Percentiles rank a stretch among this genome's conserved stretches.
Evolutionary conservation across 2,797 vertebrate genomes (phyloP).

Genomic region (Phataginus tetradactyla): DNA sequence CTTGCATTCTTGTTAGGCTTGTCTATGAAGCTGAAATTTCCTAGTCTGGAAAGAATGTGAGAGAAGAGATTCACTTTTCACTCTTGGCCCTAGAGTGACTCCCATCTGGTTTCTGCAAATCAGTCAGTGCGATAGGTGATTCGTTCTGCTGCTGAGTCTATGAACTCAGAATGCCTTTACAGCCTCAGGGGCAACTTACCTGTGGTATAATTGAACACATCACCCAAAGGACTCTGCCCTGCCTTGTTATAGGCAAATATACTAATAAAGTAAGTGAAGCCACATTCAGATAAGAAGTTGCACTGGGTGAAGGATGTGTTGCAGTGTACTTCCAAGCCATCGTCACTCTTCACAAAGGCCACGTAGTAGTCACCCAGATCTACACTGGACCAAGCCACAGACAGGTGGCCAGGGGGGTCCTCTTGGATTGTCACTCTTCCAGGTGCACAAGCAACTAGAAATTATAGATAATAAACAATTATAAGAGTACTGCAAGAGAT

Average conservation of each 20-base stretch:
- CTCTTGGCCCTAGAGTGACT: not conserved
- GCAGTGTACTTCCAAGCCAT: constrained; percentile 90
- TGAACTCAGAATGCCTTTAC: not conserved
- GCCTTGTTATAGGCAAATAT: constrained; percentile 92
- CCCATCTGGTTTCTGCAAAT: not conserved
- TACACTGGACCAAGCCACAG: constrained; percentile 89
- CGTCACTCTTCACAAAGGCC: constrained; percentile 91
- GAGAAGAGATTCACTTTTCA: not conserved
- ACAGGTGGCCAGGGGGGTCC: constrained; percentile 87
- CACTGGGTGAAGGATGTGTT: constrained; percentile 91
- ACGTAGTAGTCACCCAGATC: constrained; percentile 88
- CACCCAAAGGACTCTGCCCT: constrained; percentile 90
- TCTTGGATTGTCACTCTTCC: constrained; percentile 87
- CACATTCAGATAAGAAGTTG: constrained; percentile 90
- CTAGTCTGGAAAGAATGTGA: not conserved
- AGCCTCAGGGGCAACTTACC: constrained; percentile 83
- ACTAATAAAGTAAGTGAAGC: constrained; percentile 93
- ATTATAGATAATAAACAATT: not conserved
- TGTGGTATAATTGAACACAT: constrained; percentile 91
- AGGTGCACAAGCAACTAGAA: constrained; percentile 93
- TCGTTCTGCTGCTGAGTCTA: not conserved
- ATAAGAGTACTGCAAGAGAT: not conserved
- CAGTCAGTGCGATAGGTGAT: not conserved
- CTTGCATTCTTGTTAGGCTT: not conserved
- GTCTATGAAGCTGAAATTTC: not conserved